A percentile compares a stretch with the other conserved stretches of the same genome.
Evolutionary conservation across 2,888 invertebrate genomes (phyloP).

Genomic region (Drosophila ustulata): DNA sequence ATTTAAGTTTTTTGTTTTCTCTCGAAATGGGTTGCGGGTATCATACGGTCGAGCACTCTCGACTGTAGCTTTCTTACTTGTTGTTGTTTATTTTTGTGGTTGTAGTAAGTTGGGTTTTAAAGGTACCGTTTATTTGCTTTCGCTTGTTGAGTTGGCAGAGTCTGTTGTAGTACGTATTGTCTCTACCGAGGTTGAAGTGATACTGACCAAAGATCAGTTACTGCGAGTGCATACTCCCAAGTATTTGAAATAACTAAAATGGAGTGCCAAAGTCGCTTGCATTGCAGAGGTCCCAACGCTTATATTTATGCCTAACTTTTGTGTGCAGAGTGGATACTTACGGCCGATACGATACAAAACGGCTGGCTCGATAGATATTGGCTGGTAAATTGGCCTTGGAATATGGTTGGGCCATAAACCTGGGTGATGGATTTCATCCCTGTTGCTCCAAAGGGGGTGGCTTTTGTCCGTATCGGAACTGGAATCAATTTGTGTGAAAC

Average conservation of each 20-base stretch:
- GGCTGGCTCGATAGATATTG: slow-evolving; percentile 91
- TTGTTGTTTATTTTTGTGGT: too few species aligned
- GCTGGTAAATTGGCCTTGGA: slow-evolving; percentile 93
- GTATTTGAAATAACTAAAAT: slow-evolving; percentile 90
- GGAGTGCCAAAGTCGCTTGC: slow-evolving; percentile 91
- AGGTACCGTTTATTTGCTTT: too few species aligned
- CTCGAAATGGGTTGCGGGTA: too few species aligned
- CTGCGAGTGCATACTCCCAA: slow-evolving; percentile 90
- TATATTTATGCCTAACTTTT: slow-evolving; percentile 90
- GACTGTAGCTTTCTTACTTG: too few species aligned
- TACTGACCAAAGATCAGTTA: slow-evolving; percentile 90
- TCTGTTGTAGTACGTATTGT: too few species aligned
- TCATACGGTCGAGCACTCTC: too few species aligned
- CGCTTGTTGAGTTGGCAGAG: too few species aligned
- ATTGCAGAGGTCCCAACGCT: slow-evolving; percentile 92
- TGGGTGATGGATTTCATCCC: slow-evolving; percentile 96
- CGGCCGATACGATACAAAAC: slow-evolving; percentile 93
- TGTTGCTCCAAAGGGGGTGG: slow-evolving; percentile 93
- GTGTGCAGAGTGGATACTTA: slow-evolving; percentile 91
- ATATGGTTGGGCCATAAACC: slow-evolving; percentile 94
- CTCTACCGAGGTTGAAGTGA: too few species aligned
- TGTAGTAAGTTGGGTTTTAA: too few species aligned
- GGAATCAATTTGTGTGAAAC: slow-evolving; percentile 86
- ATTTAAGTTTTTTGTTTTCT: too few species aligned
- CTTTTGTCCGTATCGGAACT: slow-evolving; percentile 91